Conservation (phyloP, 2,797 vertebrate genomes). For the Gadopsis bispinosus region DNA sequence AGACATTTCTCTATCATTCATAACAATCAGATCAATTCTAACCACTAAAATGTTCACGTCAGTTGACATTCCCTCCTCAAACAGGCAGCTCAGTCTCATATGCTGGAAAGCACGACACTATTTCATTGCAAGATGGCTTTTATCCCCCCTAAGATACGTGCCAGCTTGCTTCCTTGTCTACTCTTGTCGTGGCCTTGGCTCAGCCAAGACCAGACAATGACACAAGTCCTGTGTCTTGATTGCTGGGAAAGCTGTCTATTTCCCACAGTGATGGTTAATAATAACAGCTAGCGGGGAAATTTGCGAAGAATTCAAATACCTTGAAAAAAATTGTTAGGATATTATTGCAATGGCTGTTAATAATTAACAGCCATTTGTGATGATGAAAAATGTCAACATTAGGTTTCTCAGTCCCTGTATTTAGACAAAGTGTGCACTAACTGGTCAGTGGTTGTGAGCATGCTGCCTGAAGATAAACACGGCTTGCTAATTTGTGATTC, state of each 20-base stretch:
- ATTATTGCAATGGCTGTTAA: not conserved
- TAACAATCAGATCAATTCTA: not conserved
- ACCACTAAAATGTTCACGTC: not conserved
- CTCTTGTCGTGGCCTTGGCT: constrained; percentile 13
- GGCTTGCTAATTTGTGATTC: not conserved
- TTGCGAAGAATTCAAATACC: constrained; percentile 1
- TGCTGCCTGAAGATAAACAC: not conserved
- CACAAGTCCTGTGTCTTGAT: constrained; percentile 16
- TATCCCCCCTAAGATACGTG: constrained; percentile 7
- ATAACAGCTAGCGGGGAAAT: not conserved
- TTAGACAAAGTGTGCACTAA: not conserved
- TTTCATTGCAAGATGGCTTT: constrained; percentile 9
- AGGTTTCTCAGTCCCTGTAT: not conserved
- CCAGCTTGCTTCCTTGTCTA: constrained; percentile 19
- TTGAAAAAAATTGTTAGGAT: not conserved
- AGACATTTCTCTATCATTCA: not conserved
- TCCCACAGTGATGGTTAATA: constrained; percentile 2
- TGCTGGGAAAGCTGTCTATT: constrained; percentile 15
- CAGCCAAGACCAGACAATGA: constrained; percentile 36
- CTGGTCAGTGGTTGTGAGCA: not conserved
- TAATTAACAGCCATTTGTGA: not conserved
- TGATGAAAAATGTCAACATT: not conserved
- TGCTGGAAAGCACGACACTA: not conserved
- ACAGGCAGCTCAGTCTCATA: constrained; percentile 5
- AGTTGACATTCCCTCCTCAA: not conserved